phyloP scores from a whole-genome alignment of 2,797 vertebrate species.

The Aplochiton taeniatus region DNA sequence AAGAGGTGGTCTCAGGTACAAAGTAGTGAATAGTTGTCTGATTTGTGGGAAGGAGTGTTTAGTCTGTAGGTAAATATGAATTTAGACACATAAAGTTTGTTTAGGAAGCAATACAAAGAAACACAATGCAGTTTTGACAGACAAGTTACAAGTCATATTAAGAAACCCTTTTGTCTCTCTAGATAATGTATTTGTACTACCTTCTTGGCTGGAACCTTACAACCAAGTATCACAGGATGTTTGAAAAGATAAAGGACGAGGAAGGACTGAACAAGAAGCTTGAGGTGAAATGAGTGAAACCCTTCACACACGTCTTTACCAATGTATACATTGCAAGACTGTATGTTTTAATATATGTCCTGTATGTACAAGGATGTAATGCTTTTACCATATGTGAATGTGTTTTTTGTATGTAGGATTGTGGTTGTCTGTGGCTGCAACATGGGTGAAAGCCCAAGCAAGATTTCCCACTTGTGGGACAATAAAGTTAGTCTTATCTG shows the following conservation, averaged over 20 bases:
- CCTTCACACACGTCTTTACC: background rate
- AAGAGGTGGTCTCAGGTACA: constrained; percentile 78
- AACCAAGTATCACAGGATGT: constrained; percentile 41
- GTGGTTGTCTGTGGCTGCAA: too few species aligned
- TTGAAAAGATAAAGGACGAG: constrained; percentile 15
- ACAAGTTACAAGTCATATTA: too few species aligned
- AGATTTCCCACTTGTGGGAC: too few species aligned
- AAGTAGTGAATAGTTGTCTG: too few species aligned
- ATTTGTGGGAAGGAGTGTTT: too few species aligned
- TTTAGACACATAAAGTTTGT: background rate
- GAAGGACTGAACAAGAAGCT: background rate
- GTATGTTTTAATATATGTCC: background rate
- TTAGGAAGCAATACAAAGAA: background rate
- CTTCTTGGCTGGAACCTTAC: constrained; percentile 69
- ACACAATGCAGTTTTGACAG: background rate
- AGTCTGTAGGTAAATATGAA: background rate
- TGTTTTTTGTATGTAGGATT: too few species aligned
- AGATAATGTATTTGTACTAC: constrained; percentile 77
- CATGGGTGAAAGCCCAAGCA: too few species aligned
- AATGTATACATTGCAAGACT: background rate
- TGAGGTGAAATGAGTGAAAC: constrained; percentile 41
- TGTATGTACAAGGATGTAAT: too few species aligned
- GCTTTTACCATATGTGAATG: too few species aligned
- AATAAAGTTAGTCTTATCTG: too few species aligned
- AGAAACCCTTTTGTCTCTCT: background rate